These are phyloP conservation scores for Pocillopora verrucosa DNA, from an alignment of 64 coral and sea anemone genomes.

Conservation along the genomic window DNA sequence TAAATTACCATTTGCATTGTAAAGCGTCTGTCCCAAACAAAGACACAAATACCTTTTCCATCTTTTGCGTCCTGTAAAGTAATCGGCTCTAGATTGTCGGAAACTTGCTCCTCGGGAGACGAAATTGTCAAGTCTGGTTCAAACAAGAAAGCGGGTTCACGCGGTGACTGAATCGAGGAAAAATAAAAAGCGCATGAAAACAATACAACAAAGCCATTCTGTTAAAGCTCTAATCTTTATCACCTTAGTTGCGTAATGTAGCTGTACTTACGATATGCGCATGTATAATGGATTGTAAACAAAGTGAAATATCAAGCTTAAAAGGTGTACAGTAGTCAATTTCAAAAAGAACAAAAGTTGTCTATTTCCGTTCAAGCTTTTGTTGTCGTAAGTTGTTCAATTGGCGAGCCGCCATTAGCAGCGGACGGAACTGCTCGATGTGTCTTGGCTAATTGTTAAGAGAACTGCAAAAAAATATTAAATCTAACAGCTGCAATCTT, in stretches of 20 bases:
- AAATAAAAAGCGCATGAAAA: constrained; percentile 5
- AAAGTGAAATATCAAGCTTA: too few relatives aligned
- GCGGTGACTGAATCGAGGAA: constrained; percentile 5
- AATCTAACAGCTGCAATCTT: background rate
- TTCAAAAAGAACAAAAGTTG: background rate
- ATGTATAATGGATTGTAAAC: too few relatives aligned
- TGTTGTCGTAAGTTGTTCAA: background rate
- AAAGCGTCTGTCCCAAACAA: too few relatives aligned
- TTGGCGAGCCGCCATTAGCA: background rate
- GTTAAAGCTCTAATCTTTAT: too few relatives aligned
- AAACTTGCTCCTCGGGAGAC: background rate
- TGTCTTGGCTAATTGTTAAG: background rate
- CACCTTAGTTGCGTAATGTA: background rate
- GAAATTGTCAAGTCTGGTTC: constrained; percentile 50
- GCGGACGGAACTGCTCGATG: background rate
- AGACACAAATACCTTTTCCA: constrained; percentile 69
- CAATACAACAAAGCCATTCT: background rate
- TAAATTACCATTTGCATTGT: background rate
- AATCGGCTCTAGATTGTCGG: constrained; percentile 39
- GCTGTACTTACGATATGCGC: background rate
- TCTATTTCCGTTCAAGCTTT: background rate
- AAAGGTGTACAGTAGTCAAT: background rate
- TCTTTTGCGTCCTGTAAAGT: constrained; percentile 72
- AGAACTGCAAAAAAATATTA: background rate
- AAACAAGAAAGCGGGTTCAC: constrained; percentile 40